Conservation (phyloP, 2,113 vertebrate species). For the Oryzias melastigma region DNA sequence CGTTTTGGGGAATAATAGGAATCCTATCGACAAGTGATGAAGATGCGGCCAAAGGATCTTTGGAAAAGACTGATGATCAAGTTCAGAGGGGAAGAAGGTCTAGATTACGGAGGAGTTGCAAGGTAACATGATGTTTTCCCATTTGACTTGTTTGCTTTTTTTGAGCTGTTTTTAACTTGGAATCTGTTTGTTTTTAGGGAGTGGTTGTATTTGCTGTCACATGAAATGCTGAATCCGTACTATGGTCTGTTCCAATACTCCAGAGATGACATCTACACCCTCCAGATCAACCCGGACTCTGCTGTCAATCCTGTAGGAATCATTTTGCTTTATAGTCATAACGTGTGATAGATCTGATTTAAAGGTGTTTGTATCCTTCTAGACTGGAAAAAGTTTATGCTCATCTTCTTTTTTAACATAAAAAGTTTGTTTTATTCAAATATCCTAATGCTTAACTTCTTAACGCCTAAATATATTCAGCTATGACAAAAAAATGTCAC, state of each 20-base stretch:
- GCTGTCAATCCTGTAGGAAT: slow-evolving; percentile 91
- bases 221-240: slow-evolving; percentile 98
- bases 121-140: slow-evolving; percentile 74
- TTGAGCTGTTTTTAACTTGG: not conserved
- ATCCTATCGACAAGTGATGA: slow-evolving; percentile 98
- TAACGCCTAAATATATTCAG: too few species aligned
- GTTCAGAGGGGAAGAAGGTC: slow-evolving; percentile 96
- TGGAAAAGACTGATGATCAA: slow-evolving; percentile 99
- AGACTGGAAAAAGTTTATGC: not conserved
- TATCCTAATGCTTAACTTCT: too few species aligned
- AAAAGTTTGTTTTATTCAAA: too few species aligned
- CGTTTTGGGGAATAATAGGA: slow-evolving; percentile 77
- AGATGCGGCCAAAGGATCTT: slow-evolving; percentile 98
- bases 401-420: too few species aligned
- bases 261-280: slow-evolving; percentile 95
- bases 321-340: not conserved
- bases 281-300: slow-evolving; percentile 97
- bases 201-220: slow-evolving; percentile 95
- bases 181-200: slow-evolving; percentile 75
- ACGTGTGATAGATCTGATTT: not conserved
- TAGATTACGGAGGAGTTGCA: slow-evolving; percentile 97
- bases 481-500: too few species aligned
- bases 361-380: not conserved
- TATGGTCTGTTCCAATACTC: slow-evolving; percentile 99
- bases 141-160: not conserved